Percentiles rank a stretch among this genome's conserved stretches.
These are phyloP conservation scores for Rhynchopsitta pachyrhyncha DNA, from an alignment of 2,113 vertebrate genomes.

Conservation along the genomic window DNA sequence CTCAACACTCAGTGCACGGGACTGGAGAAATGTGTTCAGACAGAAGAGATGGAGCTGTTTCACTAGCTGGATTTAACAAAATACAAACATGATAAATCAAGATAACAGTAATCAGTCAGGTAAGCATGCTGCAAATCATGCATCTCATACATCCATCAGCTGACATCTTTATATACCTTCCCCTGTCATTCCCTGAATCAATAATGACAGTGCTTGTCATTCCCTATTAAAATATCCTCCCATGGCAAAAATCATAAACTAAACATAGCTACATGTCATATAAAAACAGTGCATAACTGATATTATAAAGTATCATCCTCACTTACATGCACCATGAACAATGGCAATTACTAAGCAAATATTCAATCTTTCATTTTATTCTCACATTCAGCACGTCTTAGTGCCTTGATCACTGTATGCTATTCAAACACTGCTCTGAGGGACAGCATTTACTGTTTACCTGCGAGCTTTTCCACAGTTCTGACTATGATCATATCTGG, in stretches of 20 bases:
- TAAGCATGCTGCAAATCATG: background rate
- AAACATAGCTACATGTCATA: background rate
- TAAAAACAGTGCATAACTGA: background rate
- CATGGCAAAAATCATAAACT: background rate
- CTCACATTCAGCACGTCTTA: rapidly evolving
- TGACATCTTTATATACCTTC: background rate
- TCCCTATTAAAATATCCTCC: background rate
- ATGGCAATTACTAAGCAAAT: background rate
- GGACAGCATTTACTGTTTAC: background rate
- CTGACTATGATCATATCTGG: background rate
- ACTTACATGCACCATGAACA: rapidly evolving
- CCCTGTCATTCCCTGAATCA: background rate
- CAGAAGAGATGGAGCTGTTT: conserved; percentile 97
- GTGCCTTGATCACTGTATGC: background rate
- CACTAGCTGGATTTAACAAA: conserved; percentile 84
- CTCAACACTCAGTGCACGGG: conserved; percentile 91
- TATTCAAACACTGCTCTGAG: background rate
- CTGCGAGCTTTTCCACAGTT: background rate
- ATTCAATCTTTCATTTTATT: background rate
- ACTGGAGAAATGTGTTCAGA: conserved; percentile 96
- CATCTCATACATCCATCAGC: background rate
- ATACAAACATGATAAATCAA: conserved; percentile 32
- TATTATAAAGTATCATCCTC: background rate
- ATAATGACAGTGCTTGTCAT: background rate
- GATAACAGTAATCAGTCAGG: background rate